phyloP scores from a whole-genome alignment of 2,797 vertebrate species.

The Tamandua tetradactyla region DNA sequence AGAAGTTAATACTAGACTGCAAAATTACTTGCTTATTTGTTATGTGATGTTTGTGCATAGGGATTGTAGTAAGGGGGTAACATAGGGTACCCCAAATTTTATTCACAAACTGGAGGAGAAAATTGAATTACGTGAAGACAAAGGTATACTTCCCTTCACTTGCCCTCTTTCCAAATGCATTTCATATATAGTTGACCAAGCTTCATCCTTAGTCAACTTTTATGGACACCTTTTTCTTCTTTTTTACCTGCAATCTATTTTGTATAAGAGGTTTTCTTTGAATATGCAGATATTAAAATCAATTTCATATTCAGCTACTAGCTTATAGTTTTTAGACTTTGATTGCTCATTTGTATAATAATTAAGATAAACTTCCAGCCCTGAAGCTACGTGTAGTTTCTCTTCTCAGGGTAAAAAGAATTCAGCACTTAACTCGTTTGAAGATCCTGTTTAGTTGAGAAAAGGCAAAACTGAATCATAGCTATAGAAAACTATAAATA shows the following conservation, averaged over 20 bases:
- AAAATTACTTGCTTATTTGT: constrained; percentile 32
- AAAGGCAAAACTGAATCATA: constrained; percentile 42
- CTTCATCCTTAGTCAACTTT: background rate
- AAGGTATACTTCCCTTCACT: background rate
- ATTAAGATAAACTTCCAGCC: constrained; percentile 32
- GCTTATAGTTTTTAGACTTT: constrained; percentile 47
- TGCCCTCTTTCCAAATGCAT: background rate
- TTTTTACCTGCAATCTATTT: constrained; percentile 11
- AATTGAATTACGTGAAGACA: constrained; percentile 1
- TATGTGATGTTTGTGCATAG: background rate
- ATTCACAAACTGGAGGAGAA: background rate
- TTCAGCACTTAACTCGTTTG: background rate
- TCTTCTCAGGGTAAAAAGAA: constrained; percentile 29
- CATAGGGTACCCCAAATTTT: background rate
- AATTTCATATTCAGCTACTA: background rate
- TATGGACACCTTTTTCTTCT: background rate
- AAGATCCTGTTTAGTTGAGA: constrained; percentile 41
- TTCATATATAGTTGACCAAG: background rate
- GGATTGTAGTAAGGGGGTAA: background rate
- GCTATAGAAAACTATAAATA: background rate
- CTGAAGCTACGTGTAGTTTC: constrained; percentile 13
- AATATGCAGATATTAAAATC: constrained; percentile 40
- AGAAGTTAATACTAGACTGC: background rate
- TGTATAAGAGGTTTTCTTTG: background rate
- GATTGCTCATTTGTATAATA: background rate